Conservation (phyloP, 2,888 invertebrate genomes). For the Ganaspis brasiliensis region DNA sequence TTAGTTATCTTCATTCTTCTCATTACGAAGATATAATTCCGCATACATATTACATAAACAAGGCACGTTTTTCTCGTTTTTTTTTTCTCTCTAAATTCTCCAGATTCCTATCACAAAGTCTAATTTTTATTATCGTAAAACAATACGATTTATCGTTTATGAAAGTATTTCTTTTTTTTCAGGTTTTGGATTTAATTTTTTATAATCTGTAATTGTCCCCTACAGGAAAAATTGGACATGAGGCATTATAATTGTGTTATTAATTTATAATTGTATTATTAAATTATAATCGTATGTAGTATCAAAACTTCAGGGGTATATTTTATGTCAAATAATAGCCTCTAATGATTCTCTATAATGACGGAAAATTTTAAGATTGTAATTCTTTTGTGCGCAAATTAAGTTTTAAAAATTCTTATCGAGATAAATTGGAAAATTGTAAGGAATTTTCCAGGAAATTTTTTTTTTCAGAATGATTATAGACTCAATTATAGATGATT, state of each 20-base stretch:
- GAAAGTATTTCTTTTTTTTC: not conserved
- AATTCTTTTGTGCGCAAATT: too few relatives aligned
- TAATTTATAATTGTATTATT: not conserved
- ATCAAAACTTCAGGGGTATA: not conserved
- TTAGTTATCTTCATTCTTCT: conserved; percentile 11
- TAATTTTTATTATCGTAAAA: not conserved
- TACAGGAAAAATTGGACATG: too few relatives aligned
- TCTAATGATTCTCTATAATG: not conserved
- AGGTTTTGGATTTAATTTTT: too few relatives aligned
- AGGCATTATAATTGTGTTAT: too few relatives aligned
- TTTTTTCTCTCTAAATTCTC: not conserved
- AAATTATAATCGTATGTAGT: not conserved
- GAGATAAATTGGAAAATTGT: too few relatives aligned
- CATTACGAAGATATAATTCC: not conserved
- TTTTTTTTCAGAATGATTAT: too few relatives aligned
- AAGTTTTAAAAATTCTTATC: too few relatives aligned
- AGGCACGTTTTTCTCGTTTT: conserved; percentile 11
- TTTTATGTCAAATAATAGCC: too few relatives aligned
- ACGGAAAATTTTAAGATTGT: not conserved
- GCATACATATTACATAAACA: conserved; percentile 24
- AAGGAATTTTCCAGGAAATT: too few relatives aligned
- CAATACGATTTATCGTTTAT: not conserved
- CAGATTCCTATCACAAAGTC: not conserved
- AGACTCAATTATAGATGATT: too few relatives aligned
- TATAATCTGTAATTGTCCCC: too few relatives aligned